Evolutionary conservation across 2,797 vertebrate species (phyloP).

Genomic region (Neosilurus hyrtlii): DNA sequence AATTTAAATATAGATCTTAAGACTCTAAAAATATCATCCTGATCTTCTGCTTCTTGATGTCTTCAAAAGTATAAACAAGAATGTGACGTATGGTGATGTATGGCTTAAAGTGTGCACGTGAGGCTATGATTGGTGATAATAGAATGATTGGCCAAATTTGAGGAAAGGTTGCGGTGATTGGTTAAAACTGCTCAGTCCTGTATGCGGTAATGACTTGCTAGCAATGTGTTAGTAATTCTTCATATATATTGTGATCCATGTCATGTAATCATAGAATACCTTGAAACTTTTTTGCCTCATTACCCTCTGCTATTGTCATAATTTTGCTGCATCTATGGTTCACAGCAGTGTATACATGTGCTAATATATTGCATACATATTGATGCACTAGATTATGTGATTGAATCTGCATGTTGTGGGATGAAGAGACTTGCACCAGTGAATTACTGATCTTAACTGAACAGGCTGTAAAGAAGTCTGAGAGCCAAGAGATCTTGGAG

Average conservation of each 20-base stretch:
- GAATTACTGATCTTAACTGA: conserved; percentile 32
- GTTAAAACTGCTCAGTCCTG: too few relatives aligned
- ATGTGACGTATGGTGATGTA: too few relatives aligned
- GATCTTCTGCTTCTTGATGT: too few relatives aligned
- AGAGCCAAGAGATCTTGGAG: conserved; percentile 35
- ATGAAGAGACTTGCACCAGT: conserved; percentile 30
- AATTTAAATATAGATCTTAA: background rate
- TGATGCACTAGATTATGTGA: conserved; percentile 5
- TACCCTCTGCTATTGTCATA: background rate
- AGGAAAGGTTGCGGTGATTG: too few relatives aligned
- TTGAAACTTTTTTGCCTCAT: background rate
- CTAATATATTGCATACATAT: background rate
- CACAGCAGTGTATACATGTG: background rate
- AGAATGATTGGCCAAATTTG: too few relatives aligned
- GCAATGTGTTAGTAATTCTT: too few relatives aligned
- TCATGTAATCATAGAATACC: background rate
- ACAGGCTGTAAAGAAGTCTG: conserved; percentile 32
- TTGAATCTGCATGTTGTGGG: conserved; percentile 24
- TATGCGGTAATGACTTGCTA: too few relatives aligned
- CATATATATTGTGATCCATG: too few relatives aligned
- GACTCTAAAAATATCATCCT: too few relatives aligned
- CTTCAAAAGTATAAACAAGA: too few relatives aligned
- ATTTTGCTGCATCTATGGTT: background rate
- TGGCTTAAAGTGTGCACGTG: too few relatives aligned
- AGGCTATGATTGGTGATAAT: too few relatives aligned